Percentiles rank a stretch among this genome's conserved stretches.
These are phyloP conservation scores for Apodemus speciosus DNA, from an alignment of 2,113 vertebrate species.

Conservation along the genomic window DNA sequence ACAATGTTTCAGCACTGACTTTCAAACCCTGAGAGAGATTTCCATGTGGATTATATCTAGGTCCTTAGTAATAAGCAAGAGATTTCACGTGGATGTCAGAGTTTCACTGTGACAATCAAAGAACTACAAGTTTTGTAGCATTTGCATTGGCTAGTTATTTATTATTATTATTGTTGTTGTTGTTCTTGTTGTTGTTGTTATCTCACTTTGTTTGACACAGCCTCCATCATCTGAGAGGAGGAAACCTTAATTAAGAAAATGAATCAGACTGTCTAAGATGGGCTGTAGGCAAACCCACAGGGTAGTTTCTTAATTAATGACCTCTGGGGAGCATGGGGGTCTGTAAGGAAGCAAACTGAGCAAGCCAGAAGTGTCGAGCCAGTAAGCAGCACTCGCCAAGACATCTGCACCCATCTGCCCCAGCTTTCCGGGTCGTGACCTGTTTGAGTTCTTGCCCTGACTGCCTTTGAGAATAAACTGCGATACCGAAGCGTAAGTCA, in stretches of 20 bases:
- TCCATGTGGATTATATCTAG: background rate
- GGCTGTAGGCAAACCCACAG: background rate
- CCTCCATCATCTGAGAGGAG: background rate
- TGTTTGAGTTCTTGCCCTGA: background rate
- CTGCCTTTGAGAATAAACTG: background rate
- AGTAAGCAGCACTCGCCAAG: accelerated
- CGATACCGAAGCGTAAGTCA: background rate
- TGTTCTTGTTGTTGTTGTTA: too few species aligned
- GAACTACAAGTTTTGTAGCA: background rate
- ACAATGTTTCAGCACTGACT: background rate
- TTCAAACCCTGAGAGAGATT: constrained; percentile 4
- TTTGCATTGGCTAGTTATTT: background rate
- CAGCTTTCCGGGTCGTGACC: background rate
- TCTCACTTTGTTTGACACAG: background rate
- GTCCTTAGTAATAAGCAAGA: background rate
- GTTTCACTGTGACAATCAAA: background rate
- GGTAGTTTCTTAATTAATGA: background rate
- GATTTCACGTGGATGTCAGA: background rate
- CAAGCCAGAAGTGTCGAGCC: background rate
- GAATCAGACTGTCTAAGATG: background rate
- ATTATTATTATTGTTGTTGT: too few species aligned
- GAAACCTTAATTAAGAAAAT: background rate
- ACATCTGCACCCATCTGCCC: too few species aligned
- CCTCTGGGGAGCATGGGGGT: background rate
- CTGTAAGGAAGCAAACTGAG: background rate